phyloP scores from a whole-genome alignment of 2,888 invertebrate genomes.

The Dolichomitus sp. region DNA sequence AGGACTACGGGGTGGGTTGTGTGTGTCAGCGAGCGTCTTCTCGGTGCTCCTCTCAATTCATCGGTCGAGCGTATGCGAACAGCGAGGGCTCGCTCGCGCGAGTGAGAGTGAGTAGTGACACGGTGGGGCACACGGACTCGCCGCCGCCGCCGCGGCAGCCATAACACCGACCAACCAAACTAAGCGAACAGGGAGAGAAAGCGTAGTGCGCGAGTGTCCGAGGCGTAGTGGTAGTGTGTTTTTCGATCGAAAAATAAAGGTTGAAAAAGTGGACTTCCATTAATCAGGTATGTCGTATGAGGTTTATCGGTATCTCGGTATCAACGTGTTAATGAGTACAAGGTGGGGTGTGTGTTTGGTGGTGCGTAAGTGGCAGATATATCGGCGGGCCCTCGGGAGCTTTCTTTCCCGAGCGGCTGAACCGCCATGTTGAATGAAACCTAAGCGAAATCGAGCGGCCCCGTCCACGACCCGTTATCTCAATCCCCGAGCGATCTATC shows the following conservation, averaged over 20 bases:
- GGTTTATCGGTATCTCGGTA: neutral
- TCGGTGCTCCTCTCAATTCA: conserved; percentile 42
- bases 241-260: conserved; percentile 31
- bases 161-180: conserved; percentile 83
- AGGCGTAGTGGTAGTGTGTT: conserved; percentile 85
- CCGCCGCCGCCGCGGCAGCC: conserved; percentile 78
- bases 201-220: conserved; percentile 81
- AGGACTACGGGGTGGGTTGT: conserved; percentile 7
- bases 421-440: conserved; percentile 87
- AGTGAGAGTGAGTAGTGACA: conserved; percentile 78
- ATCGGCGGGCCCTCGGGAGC: conserved; percentile 81
- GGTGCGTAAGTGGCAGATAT: conserved; percentile 13
- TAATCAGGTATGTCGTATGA: conserved; percentile 81
- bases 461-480: conserved; percentile 72
- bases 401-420: conserved; percentile 85
- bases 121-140: conserved; percentile 75
- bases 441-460: conserved; percentile 82
- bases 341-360: conserved; percentile 1
- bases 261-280: conserved; percentile 65
- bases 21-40: conserved; percentile 63
- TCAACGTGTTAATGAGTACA: conserved; percentile 4
- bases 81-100: conserved; percentile 76
- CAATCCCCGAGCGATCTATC: conserved; percentile 14
- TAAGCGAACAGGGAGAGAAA: conserved; percentile 80
- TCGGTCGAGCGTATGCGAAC: conserved; percentile 76